Evolutionary conservation across 2,113 vertebrate genomes (phyloP), one percentile per base, ranked within the genome.

Genomic region (Athene cunicularia): DNA sequence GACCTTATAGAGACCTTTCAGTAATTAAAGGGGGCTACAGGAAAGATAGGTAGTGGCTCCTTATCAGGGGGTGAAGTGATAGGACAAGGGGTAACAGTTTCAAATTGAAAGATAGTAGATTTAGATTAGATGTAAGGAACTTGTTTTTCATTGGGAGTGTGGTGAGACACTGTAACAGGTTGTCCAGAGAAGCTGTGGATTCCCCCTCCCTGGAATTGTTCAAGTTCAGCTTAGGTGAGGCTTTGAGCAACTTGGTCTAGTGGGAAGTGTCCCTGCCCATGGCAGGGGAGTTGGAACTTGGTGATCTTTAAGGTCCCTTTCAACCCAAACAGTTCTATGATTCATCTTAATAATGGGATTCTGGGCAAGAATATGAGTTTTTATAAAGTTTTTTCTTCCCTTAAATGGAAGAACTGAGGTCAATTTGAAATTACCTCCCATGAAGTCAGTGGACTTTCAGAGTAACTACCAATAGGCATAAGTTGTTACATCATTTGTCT

Each of bases 211-310:
- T 30, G 43, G 30, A 12, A 39, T 28, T 49, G 14, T 39, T 24
- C n/a, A n/a, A 58, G 72, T 5, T 4, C 27, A 21, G 43, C 10
- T 1, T 59, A 43, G 8, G 53, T 43, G 11, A 20, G 26, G 4
- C 12, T 81, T 23, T 24, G n/a, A 68, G 41, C 3, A 37, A 32
- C 2, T 11, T 22, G 5, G 3, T 68, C 12, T 35, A 8, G 16
- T 26, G 11, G 6, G 18, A 72, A 16, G 6, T 41, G 12, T 55
- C 12, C 14, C 17, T n/a, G 39, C 4, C 20, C 2, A 0, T 8
- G 24, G 35, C 1, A 0, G 7, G 14, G 14, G 10, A 15, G 6
- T 41, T 67, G 35, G 28, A 53, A 67, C 26, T 27, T 17, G 6
- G 3, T 21, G 18, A 47, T 16, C 20, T 88, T 77, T 79, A 17